Conservation (phyloP, 2,797 vertebrate genomes). For the Dendrocincla fuliginosa region DNA sequence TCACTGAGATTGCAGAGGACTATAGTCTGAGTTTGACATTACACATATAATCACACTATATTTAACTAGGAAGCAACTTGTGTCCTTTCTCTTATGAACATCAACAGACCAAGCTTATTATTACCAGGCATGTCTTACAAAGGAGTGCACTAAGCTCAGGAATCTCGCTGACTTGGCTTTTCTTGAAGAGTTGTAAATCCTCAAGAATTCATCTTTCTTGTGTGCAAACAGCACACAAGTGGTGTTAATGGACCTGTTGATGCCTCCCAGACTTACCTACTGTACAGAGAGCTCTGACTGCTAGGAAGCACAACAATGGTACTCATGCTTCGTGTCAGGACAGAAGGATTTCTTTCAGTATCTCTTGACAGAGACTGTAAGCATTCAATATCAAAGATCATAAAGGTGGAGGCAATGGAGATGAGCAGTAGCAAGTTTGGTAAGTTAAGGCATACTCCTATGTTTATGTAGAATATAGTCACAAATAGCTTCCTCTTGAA, state of each 20-base stretch:
- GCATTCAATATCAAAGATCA: neutral
- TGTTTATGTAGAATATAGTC: neutral
- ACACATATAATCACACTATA: neutral
- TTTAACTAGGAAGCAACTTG: neutral
- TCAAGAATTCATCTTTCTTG: neutral
- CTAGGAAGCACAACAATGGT: neutral
- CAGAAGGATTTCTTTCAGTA: neutral
- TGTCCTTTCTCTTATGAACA: neutral
- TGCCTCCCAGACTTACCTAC: neutral
- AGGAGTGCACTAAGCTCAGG: neutral
- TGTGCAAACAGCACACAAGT: neutral
- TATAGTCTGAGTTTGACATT: neutral
- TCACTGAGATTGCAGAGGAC: neutral
- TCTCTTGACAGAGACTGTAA: neutral
- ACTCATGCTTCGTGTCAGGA: neutral
- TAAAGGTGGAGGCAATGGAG: neutral
- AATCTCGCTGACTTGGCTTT: neutral
- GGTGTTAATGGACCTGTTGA: neutral
- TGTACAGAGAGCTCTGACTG: neutral
- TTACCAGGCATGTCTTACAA: neutral
- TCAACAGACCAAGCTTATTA: neutral
- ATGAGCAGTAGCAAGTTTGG: neutral
- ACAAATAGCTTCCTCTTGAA: neutral
- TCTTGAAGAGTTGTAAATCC: neutral
- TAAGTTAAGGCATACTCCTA: neutral